Evolutionary conservation across 2,888 invertebrate genomes (phyloP).

Genomic region (Sinhomidia bicolor): DNA sequence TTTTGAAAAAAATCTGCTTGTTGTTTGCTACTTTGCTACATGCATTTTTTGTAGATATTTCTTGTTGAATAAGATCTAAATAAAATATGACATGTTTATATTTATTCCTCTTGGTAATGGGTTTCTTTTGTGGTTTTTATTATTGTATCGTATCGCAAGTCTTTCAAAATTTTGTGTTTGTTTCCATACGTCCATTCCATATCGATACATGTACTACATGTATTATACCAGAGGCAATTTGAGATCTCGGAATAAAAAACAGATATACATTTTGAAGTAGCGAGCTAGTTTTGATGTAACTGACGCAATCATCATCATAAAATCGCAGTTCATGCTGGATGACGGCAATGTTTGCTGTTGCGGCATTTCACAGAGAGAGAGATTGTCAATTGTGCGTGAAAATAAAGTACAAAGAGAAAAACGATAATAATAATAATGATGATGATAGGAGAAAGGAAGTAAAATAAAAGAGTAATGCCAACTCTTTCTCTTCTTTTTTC

Average conservation of each 20-base stretch:
- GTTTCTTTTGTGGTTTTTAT: neutral
- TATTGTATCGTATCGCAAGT: neutral
- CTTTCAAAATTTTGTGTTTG: neutral
- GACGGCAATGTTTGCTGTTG: neutral
- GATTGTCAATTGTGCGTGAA: slow-evolving; percentile 35
- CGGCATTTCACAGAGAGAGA: neutral
- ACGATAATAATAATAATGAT: neutral
- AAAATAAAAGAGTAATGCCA: neutral
- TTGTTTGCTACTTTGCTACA: neutral
- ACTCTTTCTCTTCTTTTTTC: no score
- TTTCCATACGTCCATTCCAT: neutral
- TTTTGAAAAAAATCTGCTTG: neutral
- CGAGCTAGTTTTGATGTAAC: no score
- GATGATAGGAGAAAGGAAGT: neutral
- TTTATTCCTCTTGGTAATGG: neutral
- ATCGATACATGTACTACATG: no score
- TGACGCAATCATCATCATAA: neutral
- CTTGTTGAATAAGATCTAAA: neutral
- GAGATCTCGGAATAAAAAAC: no score
- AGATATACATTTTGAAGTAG: no score
- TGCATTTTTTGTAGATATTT: neutral
- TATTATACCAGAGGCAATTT: no score
- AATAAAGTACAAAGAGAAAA: neutral
- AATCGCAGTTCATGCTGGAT: neutral
- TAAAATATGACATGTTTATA: slow-evolving; percentile 43